Evolutionary conservation across 1,140 invertebrate genomes (phyloP).

Genomic region (Hyposmocoma kahamanoa): DNA sequence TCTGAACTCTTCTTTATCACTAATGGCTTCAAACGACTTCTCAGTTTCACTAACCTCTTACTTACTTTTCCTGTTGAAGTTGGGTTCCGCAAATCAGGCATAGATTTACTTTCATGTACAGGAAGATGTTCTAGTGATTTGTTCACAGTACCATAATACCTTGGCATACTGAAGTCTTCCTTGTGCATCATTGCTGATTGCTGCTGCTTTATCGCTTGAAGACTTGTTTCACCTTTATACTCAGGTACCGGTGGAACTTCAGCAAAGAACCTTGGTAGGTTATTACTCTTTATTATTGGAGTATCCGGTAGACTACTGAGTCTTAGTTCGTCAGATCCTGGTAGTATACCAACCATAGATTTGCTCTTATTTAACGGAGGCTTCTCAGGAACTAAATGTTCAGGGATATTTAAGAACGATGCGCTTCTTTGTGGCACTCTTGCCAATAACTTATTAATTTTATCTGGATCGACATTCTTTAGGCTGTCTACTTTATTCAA

Average conservation of each 20-base stretch:
- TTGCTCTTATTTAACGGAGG: conserved; percentile 57
- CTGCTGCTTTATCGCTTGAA: conserved; percentile 62
- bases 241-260: conserved; percentile 57
- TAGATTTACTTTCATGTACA: conserved; percentile 65
- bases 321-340: conserved; percentile 43
- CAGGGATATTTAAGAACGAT: conserved; percentile 66
- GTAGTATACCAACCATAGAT: conserved; percentile 52
- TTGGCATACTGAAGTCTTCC: conserved; percentile 68
- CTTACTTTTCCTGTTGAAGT: conserved; percentile 46
- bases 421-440: conserved; percentile 68
- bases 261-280: conserved; percentile 67
- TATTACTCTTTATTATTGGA: conserved; percentile 66
- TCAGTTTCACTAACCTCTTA: conserved; percentile 61
- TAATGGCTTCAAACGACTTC: conserved; percentile 62
- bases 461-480: conserved; percentile 59
- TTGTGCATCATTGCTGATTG: conserved; percentile 52
- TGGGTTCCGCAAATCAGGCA: conserved; percentile 65
- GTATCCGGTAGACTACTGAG: conserved; percentile 64
- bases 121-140: conserved; percentile 31
- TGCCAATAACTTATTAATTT: conserved; percentile 60
- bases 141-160: conserved; percentile 52
- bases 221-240: conserved; percentile 60
- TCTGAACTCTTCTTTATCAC: conserved; percentile 68
- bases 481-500: conserved; percentile 63
- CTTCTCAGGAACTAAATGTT: conserved; percentile 52